A percentile compares a stretch with the other conserved stretches of the same genome.
These are phyloP conservation scores for Serinus canaria DNA, from an alignment of 2,113 vertebrate species.

Conservation along the genomic window DNA sequence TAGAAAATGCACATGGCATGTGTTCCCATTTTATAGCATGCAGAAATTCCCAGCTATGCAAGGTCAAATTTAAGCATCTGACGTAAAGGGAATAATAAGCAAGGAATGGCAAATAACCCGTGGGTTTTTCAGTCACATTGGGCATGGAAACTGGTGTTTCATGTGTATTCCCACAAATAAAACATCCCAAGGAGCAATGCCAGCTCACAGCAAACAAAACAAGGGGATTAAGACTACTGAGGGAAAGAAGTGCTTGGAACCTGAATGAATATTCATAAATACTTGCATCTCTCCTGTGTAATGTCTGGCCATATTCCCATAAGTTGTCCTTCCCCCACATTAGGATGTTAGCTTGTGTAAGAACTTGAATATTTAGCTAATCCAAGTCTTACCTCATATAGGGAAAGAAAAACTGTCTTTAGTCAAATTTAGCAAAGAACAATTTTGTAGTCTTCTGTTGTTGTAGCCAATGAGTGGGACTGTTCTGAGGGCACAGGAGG, in stretches of 20 bases:
- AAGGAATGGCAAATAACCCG: not conserved
- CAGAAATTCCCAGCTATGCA: not conserved
- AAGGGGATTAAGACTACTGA: not conserved
- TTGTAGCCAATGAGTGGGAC: not conserved
- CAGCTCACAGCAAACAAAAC: not conserved
- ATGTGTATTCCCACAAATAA: not conserved
- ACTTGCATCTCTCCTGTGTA: not conserved
- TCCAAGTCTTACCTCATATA: not conserved
- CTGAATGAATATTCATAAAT: not conserved
- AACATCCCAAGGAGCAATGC: not conserved
- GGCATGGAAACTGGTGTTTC: not conserved
- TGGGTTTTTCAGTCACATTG: not conserved
- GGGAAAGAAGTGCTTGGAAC: not conserved
- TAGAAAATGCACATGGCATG: fast-evolving
- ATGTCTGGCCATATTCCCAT: not conserved
- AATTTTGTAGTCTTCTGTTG: not conserved
- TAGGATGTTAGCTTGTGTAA: not conserved
- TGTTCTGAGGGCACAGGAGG: not conserved
- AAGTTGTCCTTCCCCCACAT: not conserved
- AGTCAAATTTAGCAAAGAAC: not conserved
- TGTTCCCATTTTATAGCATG: not conserved
- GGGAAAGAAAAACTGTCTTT: not conserved
- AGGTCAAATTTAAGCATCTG: not conserved
- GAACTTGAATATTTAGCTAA: not conserved
- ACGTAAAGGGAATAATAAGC: not conserved